Evolutionary conservation across 2,113 vertebrate genomes (phyloP).

Genomic region (Neomonachus schauinslandi): DNA sequence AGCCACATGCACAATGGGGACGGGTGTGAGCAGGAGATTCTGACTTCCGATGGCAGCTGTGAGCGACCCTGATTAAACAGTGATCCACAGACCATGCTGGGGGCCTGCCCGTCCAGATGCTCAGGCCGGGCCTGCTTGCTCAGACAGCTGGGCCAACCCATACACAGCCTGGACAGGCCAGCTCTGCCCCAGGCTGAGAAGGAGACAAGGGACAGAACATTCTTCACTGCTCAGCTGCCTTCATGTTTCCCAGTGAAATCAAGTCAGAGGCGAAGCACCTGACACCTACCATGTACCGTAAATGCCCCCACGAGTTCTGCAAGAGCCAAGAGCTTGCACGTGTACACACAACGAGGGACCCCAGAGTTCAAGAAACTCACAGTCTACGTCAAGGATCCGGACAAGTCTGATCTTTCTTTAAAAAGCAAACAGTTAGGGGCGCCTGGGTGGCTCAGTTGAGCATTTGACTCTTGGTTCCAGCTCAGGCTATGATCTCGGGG

Average conservation of each 20-base stretch:
- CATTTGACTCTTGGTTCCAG: background rate
- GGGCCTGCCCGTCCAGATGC: background rate
- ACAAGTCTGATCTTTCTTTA: background rate
- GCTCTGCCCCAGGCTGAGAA: too few species aligned
- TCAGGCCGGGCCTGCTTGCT: background rate
- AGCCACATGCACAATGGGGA: background rate
- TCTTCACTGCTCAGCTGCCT: background rate
- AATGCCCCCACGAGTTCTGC: fast-evolving
- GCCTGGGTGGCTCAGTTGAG: background rate
- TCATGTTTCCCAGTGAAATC: background rate
- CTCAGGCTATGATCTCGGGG: background rate
- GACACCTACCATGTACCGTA: fast-evolving
- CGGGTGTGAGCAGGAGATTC: background rate
- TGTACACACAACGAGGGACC: too few species aligned
- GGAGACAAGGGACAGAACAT: fast-evolving
- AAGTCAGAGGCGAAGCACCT: background rate
- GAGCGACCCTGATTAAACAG: fast-evolving
- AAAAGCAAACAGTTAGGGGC: background rate
- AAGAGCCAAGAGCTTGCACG: background rate
- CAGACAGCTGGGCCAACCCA: background rate
- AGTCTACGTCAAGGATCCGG: background rate
- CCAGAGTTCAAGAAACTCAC: background rate
- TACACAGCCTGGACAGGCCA: fast-evolving
- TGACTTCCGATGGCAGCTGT: fast-evolving
- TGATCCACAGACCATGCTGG: fast-evolving